Base-by-base conservation (phyloP, 2,113 vertebrate genomes). In the Scatophagus argus region DNA sequence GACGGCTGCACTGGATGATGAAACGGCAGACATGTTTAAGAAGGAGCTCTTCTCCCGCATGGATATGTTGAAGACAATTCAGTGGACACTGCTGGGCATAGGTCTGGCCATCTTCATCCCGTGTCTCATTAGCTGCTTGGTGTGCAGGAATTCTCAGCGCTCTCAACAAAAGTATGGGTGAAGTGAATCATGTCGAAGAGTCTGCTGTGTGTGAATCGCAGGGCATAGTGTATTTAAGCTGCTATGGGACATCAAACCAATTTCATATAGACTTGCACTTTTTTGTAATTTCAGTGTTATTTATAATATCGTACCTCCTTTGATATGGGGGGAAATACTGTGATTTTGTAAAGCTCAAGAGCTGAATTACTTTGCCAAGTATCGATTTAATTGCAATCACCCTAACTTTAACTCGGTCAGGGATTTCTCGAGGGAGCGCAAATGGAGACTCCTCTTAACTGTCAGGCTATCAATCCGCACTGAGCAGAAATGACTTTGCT, bases 1-100 rank as follows among this genome's bases (percentile, higher is more conserved):
- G 98, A 95, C 96, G 52, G 98, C 95, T 0, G 70, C 79, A 27
- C 65, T 99, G 81, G 96, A 96, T 2, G 95, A 98, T 1, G 90
- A 79, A 5, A 97, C 96, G 1, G 97, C 97, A 6, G 75, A 94
- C 52, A 89, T 87, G 94, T 95, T 99, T 80, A 96, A 95, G 89
- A 21, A 0, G 0, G 90, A 93, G 89, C 94, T 99, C 51, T 79
- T 92, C 0, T 41, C 80, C 4, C 93, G 81, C 2, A 69, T 99
- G 36, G 39, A 91, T 17, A 60, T 95, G 16, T 87, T 99, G 81
- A 85, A 88, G 8, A 1, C 23, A 0, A 3, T 95, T 27, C 95
- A 97, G 94, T 75, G 94, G 1, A 5, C 27, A 0, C 68, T 99
- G 13, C 67, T 99, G 0, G 86, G 93, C 0, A 0, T 67, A 0